Conservation (phyloP, 1,140 invertebrate genomes). For the Ectropis grisescens region DNA sequence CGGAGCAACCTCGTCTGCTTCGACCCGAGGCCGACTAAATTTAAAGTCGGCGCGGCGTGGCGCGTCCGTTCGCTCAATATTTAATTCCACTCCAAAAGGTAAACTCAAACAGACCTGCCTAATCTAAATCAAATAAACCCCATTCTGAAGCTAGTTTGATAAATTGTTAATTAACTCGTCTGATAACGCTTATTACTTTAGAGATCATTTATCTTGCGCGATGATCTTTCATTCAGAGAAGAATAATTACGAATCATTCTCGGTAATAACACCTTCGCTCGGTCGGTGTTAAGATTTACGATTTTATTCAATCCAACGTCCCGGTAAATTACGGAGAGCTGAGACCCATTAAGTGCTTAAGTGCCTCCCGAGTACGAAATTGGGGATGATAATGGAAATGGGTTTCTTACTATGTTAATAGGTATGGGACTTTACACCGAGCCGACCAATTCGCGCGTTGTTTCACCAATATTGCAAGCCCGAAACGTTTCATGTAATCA, state of each 20-base stretch:
- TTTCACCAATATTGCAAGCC: conserved; percentile 30
- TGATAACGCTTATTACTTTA: no score
- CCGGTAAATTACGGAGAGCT: conserved; percentile 54
- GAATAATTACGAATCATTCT: conserved; percentile 43
- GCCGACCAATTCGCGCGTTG: conserved; percentile 36
- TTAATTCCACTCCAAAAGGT: no score
- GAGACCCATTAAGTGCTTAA: conserved; percentile 62
- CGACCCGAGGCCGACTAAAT: conserved; percentile 9
- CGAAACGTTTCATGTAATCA: conserved; percentile 15
- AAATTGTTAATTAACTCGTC: no score
- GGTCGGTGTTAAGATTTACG: conserved; percentile 57
- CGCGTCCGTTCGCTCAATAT: no score
- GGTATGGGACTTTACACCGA: conserved; percentile 40
- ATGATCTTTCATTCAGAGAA: conserved; percentile 22
- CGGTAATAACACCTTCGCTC: conserved; percentile 42
- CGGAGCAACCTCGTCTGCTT: conserved; percentile 3
- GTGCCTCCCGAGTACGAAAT: conserved; percentile 59
- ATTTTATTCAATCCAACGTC: conserved; percentile 62
- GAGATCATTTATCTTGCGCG: conserved; percentile 2
- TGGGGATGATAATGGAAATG: conserved; percentile 64
- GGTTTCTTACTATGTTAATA: conserved; percentile 60
- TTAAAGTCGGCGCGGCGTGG: conserved; percentile 5
- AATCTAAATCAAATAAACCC: no score
- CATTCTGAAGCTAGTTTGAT: no score
- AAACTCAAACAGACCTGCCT: no score